Conservation (phyloP, 2,888 invertebrate genomes). For the Drosophila algonquin region DNA sequence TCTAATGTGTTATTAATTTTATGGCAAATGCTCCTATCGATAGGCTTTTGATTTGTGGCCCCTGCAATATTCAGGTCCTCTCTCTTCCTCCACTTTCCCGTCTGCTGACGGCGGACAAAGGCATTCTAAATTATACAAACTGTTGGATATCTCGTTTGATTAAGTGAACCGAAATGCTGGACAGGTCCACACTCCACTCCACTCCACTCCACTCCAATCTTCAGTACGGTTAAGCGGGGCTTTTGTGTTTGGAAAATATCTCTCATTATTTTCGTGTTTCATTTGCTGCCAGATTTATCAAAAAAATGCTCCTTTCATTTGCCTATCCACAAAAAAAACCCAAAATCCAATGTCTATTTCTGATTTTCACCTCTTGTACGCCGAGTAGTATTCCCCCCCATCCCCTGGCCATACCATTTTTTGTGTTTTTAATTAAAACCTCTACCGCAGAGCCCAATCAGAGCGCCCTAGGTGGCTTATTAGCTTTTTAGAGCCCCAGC, state of each 20-base stretch:
- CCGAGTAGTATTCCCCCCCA: too few species aligned
- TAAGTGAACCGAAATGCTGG: constrained; percentile 65
- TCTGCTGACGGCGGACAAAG: constrained; percentile 57
- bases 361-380: constrained; percentile 27
- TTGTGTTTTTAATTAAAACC: constrained; percentile 81
- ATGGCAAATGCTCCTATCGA: constrained; percentile 68
- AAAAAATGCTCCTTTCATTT: constrained; percentile 69
- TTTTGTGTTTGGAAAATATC: constrained; percentile 68
- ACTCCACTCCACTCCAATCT: constrained; percentile 20
- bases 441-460: constrained; percentile 80
- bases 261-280: constrained; percentile 80
- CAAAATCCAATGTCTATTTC: constrained; percentile 16
- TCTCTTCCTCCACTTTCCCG: constrained; percentile 8
- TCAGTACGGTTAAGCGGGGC: constrained; percentile 60
- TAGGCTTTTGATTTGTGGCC: constrained; percentile 44
- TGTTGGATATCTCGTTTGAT: constrained; percentile 82
- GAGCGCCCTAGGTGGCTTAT: constrained; percentile 82
- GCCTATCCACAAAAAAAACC: constrained; percentile 31
- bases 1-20: constrained; percentile 80
- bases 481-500: constrained; percentile 71
- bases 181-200: constrained; percentile 24
- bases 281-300: constrained; percentile 76
- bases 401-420: constrained; percentile 15
- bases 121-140: constrained; percentile 77
- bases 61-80: constrained; percentile 1